Conservation (phyloP, 1,140 invertebrate species). For the Neodiprion virginianus region DNA sequence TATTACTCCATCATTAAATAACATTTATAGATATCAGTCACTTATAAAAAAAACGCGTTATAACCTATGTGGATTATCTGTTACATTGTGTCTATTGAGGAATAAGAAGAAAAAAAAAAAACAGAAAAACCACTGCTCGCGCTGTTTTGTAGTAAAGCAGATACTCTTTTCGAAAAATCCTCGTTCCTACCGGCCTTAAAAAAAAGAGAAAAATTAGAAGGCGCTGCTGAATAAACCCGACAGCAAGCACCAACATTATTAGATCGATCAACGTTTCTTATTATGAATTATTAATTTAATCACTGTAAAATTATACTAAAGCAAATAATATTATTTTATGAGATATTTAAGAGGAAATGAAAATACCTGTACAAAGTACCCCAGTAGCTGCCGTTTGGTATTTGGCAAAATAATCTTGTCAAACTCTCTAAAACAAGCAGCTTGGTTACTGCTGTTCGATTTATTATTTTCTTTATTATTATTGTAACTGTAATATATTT, state of each 20-base stretch:
- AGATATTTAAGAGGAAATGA: slow-evolving; percentile 1
- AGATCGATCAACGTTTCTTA: not conserved
- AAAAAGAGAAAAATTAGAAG: not conserved
- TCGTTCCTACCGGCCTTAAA: not conserved
- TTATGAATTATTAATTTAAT: not conserved
- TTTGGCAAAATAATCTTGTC: not conserved
- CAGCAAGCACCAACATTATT: not conserved
- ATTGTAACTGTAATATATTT: slow-evolving; percentile 42
- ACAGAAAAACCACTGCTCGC: not conserved
- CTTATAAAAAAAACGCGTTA: not conserved
- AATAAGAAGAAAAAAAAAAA: not conserved
- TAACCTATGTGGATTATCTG: not conserved
- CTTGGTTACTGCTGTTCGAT: slow-evolving; percentile 34
- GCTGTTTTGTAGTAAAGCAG: not conserved
- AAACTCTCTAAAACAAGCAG: slow-evolving; percentile 8
- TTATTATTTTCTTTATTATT: slow-evolving; percentile 20
- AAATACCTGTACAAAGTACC: slow-evolving; percentile 6
- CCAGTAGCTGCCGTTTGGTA: not conserved
- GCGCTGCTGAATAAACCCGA: not conserved
- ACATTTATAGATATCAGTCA: not conserved
- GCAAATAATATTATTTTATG: not conserved
- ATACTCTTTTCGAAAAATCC: slow-evolving; percentile 1
- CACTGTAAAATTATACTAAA: not conserved
- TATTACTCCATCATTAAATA: too few relatives aligned
- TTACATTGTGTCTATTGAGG: not conserved